Evolutionary conservation across 2,797 vertebrate genomes (phyloP), one percentile per base, ranked within the genome.

Genomic region (Steatocranus sp.): DNA sequence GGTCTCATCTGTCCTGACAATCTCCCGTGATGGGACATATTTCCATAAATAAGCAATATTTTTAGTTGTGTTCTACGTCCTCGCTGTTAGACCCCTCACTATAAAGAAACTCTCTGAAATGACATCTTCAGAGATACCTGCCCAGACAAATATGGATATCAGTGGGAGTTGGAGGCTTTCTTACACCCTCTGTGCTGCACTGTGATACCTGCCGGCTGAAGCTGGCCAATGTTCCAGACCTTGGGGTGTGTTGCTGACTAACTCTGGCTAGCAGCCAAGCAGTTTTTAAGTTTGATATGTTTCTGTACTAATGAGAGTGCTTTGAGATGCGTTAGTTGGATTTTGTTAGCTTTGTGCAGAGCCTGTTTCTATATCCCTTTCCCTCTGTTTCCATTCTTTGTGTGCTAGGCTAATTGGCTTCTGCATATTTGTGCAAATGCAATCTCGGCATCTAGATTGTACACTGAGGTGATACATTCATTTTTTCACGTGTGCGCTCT

Each of bases 201-300:
- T 68, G 36, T 83, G 81, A 81, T 83, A 80, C 79, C 80, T 83
- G 84, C 87, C 41, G 70, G 66, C 68, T 75, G 49, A 30, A 86
- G 85, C 23, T 81, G 54, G 51, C 76, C 76, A 79, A 79, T 88
- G 80, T 81, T 82, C 78, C 54, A 11, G 54, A 79, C 74, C 86
- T 56, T 46, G 66, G 74, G 74, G 36, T 17, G 10, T 76, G 83
- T 20, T 76, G 83, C 86, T 75, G 66, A 20, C 61, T 49, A 81
- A 84, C 36, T 25, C 25, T 87, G 77, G 84, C 80, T 20, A 17
- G 54, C 43, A 76, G 79, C 83, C 83, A 75, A 48, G 46, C 61
- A 61, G 74, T 32, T 80, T 75, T 30, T 12, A 32, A 73, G 68
- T 51, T 32, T 81, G 8, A 36, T 75, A 36, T 20, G 1, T 79